Evolutionary conservation across 2,888 invertebrate genomes (phyloP), one percentile per base, ranked within the genome.

Genomic region (Troides helena): DNA sequence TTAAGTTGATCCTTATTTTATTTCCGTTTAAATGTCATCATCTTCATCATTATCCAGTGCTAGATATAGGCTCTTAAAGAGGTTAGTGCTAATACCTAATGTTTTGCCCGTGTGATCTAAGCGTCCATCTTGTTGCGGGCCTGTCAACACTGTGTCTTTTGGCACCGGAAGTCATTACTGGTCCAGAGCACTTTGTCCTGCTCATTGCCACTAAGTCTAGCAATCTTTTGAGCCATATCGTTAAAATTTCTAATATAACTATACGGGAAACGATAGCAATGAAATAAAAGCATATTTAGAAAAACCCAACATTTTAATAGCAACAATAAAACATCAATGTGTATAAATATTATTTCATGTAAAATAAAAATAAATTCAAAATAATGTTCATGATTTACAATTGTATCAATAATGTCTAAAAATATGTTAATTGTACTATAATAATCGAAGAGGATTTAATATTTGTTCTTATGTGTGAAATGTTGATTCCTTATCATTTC

Each of bases 241-340:
- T 30, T 30, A 30, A 30, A 3, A 3, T 30, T 30, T 4, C 5
- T 30, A 30, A 30, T 30, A 30, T 30, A 30, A 30, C 3, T 7
- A n/a, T n/a, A 18, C 4, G 1, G 18, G 1, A n/a, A 56, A 6
- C 7, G 56, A 18, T 7, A 18, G n/a, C 12, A 56, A 18, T 56
- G 3, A 14, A 65, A 65, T 60, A 43, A 67, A 70, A 70, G 56
- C n/a, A 17, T 36, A 18, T 50, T 62, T 67, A 50, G 61, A 23
- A 62, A 39, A 70, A 56, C 25, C 56, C 70, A 67, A 71, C 67
- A 64, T 67, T 70, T 70, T 71, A 71, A 67, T 71, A 67, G 56
- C 67, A 67, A 71, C 67, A 71, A 64, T 67, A 18, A 67, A 46
- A 71, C 43, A 64, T 66, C 21, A 65, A 66, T 56, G 46, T 64